Conservation (phyloP, 2,797 vertebrate species). For the Erpetoichthys calabaricus region DNA sequence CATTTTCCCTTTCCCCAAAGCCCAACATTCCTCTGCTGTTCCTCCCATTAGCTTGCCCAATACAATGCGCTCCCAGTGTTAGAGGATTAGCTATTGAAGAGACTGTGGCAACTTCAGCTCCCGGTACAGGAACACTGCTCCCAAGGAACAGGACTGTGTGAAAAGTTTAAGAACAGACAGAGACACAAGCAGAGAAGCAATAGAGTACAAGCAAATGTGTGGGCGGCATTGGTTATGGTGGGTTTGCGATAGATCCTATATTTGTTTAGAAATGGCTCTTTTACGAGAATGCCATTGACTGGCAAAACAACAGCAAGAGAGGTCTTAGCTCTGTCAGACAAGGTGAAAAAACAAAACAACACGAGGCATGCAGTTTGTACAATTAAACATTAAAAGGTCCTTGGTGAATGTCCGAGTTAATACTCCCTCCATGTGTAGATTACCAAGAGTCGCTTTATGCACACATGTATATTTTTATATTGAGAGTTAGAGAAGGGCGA, state of each 20-base stretch:
- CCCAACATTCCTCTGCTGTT: constrained; percentile 52
- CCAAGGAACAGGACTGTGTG: constrained; percentile 17
- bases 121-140: constrained; percentile 22
- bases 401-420: too few relatives aligned
- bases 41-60: constrained; percentile 36
- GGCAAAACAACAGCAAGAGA: background rate
- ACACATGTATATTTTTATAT: too few relatives aligned
- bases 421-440: too few relatives aligned
- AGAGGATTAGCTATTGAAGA: constrained; percentile 56
- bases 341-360: background rate
- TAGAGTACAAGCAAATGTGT: constrained; percentile 20
- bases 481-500: too few relatives aligned
- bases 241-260: constrained; percentile 3
- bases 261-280: constrained; percentile 7
- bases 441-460: too few relatives aligned
- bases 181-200: constrained; percentile 23
- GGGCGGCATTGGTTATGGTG: constrained; percentile 13
- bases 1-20: constrained; percentile 43
- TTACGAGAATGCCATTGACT: background rate
- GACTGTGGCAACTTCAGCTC: constrained; percentile 44
- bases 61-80: constrained; percentile 55
- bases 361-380: too few relatives aligned
- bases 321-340: constrained; percentile 3
- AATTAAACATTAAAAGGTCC: too few relatives aligned
- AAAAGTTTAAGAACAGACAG: constrained; percentile 21